phyloP scores from a whole-genome alignment of 2,113 vertebrate species.

The Anoplopoma fimbria region DNA sequence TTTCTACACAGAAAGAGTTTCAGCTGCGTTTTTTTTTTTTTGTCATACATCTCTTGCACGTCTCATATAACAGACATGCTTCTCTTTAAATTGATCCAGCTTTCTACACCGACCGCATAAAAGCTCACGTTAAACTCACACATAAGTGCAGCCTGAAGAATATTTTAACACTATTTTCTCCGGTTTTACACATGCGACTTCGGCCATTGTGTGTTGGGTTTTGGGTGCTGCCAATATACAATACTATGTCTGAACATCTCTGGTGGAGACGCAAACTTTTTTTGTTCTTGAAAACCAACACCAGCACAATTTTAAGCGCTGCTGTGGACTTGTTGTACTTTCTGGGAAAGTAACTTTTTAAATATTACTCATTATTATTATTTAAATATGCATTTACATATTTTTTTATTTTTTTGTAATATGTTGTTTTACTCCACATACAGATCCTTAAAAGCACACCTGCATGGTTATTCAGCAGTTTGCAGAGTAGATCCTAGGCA shows the following conservation, averaged over 20 bases:
- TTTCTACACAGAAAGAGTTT: neutral
- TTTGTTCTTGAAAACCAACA: neutral
- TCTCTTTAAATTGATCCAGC: conserved; percentile 1
- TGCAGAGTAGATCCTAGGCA: too few relatives aligned
- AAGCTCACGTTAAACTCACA: neutral
- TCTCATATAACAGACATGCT: conserved; percentile 1
- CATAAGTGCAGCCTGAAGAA: neutral
- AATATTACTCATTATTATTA: neutral
- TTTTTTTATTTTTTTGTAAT: neutral
- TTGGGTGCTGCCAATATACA: neutral
- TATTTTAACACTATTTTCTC: neutral
- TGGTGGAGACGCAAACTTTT: neutral
- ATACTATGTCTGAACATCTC: neutral
- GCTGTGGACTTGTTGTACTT: neutral
- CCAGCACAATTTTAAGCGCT: neutral
- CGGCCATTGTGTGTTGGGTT: neutral
- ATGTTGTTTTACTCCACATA: neutral
- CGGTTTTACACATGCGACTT: neutral
- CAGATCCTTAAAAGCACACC: neutral
- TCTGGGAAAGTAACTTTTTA: neutral
- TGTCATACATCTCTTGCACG: neutral
- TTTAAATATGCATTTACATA: neutral
- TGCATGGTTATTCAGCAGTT: neutral
- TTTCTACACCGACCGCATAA: neutral
- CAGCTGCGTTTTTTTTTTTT: neutral